phyloP scores from a whole-genome alignment of 2,113 vertebrate species.

The Typhlomys cinereus region DNA sequence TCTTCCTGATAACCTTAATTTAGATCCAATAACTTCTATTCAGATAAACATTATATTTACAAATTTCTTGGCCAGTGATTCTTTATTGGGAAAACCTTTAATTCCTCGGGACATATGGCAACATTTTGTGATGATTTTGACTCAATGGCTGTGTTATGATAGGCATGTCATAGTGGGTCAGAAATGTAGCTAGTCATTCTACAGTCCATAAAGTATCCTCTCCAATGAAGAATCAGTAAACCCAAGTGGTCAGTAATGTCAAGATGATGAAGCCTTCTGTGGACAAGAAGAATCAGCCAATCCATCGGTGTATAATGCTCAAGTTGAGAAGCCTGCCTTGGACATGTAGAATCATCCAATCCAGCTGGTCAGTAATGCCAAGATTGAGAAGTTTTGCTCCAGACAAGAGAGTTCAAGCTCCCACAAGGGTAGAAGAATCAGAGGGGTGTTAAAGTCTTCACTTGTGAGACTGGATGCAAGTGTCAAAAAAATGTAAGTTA shows the following conservation, averaged over 20 bases:
- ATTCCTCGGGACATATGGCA: neutral
- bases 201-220: too few species aligned
- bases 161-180: neutral
- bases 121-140: neutral
- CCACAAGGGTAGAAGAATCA: neutral
- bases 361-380: neutral
- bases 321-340: too few species aligned
- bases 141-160: neutral
- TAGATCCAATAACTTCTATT: neutral
- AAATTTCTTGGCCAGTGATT: neutral
- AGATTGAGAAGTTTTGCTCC: neutral
- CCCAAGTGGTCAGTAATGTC: neutral
- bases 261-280: neutral
- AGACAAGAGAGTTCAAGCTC: neutral
- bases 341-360: too few species aligned
- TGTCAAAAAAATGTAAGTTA: neutral
- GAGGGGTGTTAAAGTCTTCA: neutral
- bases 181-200: neutral
- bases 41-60: neutral
- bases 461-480: neutral
- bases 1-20: neutral
- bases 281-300: too few species aligned
- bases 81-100: neutral
- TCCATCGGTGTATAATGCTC: too few species aligned
- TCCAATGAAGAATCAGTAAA: neutral